Base-by-base conservation (phyloP, 2,113 vertebrate genomes). In the Fulmarus glacialis region DNA sequence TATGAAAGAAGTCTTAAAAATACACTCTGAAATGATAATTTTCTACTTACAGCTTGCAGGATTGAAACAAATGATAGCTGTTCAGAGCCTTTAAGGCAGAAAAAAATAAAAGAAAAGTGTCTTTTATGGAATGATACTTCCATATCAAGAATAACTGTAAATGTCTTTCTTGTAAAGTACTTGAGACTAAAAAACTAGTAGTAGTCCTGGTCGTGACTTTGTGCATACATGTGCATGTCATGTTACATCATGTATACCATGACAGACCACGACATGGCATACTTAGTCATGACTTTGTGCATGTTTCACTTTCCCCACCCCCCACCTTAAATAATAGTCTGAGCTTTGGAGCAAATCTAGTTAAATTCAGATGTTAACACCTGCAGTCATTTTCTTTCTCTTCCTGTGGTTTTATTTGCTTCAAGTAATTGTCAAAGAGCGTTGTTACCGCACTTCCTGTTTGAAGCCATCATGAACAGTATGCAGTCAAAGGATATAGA, bases 321-420 rank as follows among this genome's bases (percentile, higher is more conserved):
- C 16, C 24, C 17, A 30, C 18, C 27, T 40, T 60, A 50, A 82
- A 53, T 27, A 53, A 6, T 52, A 53, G 15, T 43, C 36, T 94
- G 63, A 91, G 53, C 36, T 71, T 74, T 67, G 34, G 4, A 53
- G 22, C 27, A 82, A 82, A 10, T 34, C 13, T 50, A 85, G 17
- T 79, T 93, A 89, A 90, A 59, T 91, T 90, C 38, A 90, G 38
- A 32, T 53, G 6, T 52, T 77, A 64, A 58, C 89, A 96, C 40
- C 67, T 91, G 82, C 58, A 64, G 62, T 75, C 29, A 13, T 75
- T 71, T 89, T 95, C 56, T 78, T 94, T 52, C 38, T 83, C 67
- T 94, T 96, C 86, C 81, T 95, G 67, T 95, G 89, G 86, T 84
- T 84, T 95, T 89, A 43, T 84, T 90, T 92, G 63, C 63, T 62